Conservation (phyloP, 2,797 vertebrate species). For the Phalloptychus januarius region DNA sequence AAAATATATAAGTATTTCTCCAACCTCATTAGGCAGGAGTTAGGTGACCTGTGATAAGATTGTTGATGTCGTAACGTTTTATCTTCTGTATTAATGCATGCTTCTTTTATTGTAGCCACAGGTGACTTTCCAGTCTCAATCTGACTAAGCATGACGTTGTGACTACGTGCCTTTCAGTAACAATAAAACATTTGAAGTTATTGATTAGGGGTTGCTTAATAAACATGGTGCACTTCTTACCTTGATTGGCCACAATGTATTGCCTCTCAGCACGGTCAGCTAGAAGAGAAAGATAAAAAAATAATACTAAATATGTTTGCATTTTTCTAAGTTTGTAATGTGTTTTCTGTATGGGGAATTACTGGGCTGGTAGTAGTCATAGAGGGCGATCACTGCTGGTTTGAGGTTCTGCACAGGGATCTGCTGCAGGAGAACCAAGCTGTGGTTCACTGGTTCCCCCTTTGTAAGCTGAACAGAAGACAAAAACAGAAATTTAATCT, state of each 20-base stretch:
- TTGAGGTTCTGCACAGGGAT: conserved; percentile 72
- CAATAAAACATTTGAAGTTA: too few species aligned
- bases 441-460: conserved; percentile 5
- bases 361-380: conserved; percentile 82
- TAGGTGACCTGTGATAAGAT: too few species aligned
- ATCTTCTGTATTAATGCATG: too few species aligned
- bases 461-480: conserved; percentile 54
- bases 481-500: not conserved
- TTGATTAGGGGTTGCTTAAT: too few species aligned
- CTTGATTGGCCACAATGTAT: conserved; percentile 55
- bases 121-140: too few species aligned
- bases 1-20: too few species aligned
- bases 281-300: conserved; percentile 24
- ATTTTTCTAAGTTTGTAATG: not conserved
- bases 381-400: conserved; percentile 71
- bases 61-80: too few species aligned
- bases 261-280: conserved; percentile 63
- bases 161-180: too few species aligned
- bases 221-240: conserved; percentile 6
- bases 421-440: conserved; percentile 54
- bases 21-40: too few species aligned
- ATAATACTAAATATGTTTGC: too few species aligned
- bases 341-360: conserved; percentile 8
- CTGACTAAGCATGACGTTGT: too few species aligned
- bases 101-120: too few species aligned